Base-by-base conservation (phyloP, 2,888 invertebrate genomes). In the Platerodrilus igneus region DNA sequence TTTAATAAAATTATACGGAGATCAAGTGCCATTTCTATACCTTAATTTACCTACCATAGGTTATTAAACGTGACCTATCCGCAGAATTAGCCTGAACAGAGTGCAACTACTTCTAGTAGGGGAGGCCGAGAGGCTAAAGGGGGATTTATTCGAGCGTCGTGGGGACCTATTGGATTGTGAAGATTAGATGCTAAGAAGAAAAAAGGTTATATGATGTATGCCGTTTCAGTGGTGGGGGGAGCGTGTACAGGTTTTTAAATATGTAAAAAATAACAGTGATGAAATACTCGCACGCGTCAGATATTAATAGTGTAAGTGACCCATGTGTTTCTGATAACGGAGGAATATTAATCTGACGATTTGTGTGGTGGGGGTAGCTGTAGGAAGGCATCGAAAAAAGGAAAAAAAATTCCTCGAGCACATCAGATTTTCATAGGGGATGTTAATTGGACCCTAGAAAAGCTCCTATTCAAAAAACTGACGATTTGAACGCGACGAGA, bases 401-500 rank as follows among this genome's bases (percentile, higher is more conserved):
- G 34, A 49, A 48, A 45, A 48, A 41, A 47, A 38, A 36, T 37
- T 48, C 32, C 16, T 44, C 33, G 41, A 45, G 39, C 39, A 33
- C 29, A 39, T 49, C 45, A 49, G 49, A 47, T 45, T 8, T 38
- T 33, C 19, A 28, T 21, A 40, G 37, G 37, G 37, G 26, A 23
- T 41, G 37, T 45, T 46, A 34, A 45, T 33, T 47, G 37, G 30
- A 41, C 42, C 44, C 33, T 16, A 42, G 48, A 44, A 36, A 31
- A 37, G 37, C 37, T 45, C 31, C 38, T 10, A 26, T 36, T 35
- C 18, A 21, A 34, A 39, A 26, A 31, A 37, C 46, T 41, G 44
- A 49, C 36, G 41, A 45, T 48, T 49, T 39, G 38, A 28, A 43
- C 18, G 41, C 22, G 46, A 50, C 46, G 30, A 48, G 41, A 25